Evolutionary conservation across 2,888 invertebrate species (phyloP).

Genomic region (Bugula neritina): DNA sequence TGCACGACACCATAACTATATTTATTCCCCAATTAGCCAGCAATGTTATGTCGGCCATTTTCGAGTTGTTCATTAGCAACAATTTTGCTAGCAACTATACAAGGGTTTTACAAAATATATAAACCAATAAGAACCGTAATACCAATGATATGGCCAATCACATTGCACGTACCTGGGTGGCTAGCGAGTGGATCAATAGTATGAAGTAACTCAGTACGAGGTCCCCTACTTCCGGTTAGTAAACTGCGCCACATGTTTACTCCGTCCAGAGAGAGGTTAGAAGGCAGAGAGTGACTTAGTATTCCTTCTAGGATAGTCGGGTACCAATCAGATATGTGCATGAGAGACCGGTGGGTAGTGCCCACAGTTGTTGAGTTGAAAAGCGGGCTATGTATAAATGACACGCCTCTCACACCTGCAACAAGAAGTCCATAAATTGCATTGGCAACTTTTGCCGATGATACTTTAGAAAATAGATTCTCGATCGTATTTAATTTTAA

Average conservation of each 20-base stretch:
- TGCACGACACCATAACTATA: too few species aligned
- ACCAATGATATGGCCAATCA: too few species aligned
- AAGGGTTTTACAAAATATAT: too few species aligned
- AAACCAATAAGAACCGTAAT: not conserved
- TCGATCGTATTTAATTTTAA: too few species aligned
- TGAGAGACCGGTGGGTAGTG: not conserved
- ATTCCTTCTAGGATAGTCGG: conserved; percentile 15
- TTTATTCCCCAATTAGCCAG: too few species aligned
- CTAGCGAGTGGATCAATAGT: not conserved
- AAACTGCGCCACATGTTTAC: conserved; percentile 22
- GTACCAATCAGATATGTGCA: conserved; percentile 23
- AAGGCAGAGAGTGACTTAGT: not conserved
- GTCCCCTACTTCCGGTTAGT: not conserved
- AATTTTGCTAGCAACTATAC: too few species aligned
- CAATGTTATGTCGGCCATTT: too few species aligned
- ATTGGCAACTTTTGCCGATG: too few species aligned
- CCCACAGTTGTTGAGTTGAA: not conserved
- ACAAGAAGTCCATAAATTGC: too few species aligned
- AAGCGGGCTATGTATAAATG: not conserved
- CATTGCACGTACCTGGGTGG: conserved; percentile 17
- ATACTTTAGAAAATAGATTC: too few species aligned
- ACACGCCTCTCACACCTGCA: conserved; percentile 9
- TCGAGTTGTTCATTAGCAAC: too few species aligned
- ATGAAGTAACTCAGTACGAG: not conserved
- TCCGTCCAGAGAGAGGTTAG: not conserved